Evolutionary conservation across 1,140 invertebrate genomes (phyloP).

Genomic region (Bombus vancouverensis): DNA sequence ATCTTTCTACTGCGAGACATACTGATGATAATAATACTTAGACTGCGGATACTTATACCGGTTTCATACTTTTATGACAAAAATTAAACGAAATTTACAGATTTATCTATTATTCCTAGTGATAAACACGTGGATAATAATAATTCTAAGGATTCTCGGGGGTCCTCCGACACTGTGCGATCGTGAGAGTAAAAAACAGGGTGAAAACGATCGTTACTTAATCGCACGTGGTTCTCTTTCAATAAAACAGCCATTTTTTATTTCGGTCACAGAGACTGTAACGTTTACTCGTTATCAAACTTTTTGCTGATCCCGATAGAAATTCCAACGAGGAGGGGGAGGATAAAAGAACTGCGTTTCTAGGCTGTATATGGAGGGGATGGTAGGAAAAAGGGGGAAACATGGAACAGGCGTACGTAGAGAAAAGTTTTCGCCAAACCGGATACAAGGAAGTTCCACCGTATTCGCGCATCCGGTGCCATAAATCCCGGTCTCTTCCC

Average conservation of each 20-base stretch:
- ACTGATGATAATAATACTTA: background rate
- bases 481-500: conserved; percentile 73
- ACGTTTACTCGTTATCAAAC: conserved; percentile 11
- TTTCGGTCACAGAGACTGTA: background rate
- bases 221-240: background rate
- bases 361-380: background rate
- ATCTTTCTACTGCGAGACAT: background rate
- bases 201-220: background rate
- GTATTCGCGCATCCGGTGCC: conserved; percentile 76
- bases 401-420: conserved; percentile 53
- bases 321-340: conserved; percentile 16
- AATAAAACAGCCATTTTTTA: background rate
- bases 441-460: conserved; percentile 76
- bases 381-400: conserved; percentile 44
- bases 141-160: too few species aligned
- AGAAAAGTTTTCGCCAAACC: conserved; percentile 74
- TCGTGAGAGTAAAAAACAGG: background rate
- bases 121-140: too few species aligned
- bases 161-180: too few species aligned
- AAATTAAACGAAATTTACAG: background rate
- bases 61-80: background rate
- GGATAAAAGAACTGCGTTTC: background rate
- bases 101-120: background rate
- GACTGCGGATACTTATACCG: background rate
- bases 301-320: conserved; percentile 43